A percentile compares a stretch with the other conserved stretches of the same genome.
Evolutionary conservation across 2,797 vertebrate species (phyloP).

Genomic region (Catharus ustulatus): DNA sequence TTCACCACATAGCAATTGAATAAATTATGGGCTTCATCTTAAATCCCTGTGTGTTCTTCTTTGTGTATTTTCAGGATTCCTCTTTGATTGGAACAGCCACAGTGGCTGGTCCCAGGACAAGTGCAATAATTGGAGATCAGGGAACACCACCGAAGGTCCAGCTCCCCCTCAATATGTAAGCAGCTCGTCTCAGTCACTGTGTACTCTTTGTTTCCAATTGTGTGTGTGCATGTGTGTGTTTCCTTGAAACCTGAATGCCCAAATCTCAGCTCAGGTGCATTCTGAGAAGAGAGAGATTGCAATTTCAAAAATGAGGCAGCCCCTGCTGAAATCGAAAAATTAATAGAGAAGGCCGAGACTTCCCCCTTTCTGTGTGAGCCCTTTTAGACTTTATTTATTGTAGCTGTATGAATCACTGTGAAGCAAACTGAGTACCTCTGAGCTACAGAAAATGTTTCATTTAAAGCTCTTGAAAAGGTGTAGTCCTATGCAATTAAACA

Average conservation of each 20-base stretch:
- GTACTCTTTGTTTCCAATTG: background rate
- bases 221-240: accelerated
- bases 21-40: background rate
- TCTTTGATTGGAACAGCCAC: conserved; percentile 81
- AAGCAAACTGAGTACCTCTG: conserved; percentile 39
- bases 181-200: conserved; percentile 10
- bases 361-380: background rate
- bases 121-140: conserved; percentile 87
- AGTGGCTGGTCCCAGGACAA: conserved; percentile 83
- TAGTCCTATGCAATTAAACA: background rate
- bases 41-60: conserved; percentile 28
- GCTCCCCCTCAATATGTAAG: conserved; percentile 98
- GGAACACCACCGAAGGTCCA: conserved; percentile 90
- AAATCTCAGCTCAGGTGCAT: background rate
- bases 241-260: background rate
- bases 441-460: conserved; percentile 52
- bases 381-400: conserved; percentile 28
- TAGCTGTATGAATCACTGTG: conserved; percentile 32
- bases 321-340: background rate
- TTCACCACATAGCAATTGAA: background rate
- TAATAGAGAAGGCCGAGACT: background rate
- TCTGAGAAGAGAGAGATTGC: background rate
- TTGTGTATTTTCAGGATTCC: conserved; percentile 83
- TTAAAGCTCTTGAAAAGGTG: conserved; percentile 46
- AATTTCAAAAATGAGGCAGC: background rate